Percentiles rank a stretch among this genome's conserved stretches.
phyloP scores from a whole-genome alignment of 64 coral and sea anemone species.

The Cladopsammia gracilis region DNA sequence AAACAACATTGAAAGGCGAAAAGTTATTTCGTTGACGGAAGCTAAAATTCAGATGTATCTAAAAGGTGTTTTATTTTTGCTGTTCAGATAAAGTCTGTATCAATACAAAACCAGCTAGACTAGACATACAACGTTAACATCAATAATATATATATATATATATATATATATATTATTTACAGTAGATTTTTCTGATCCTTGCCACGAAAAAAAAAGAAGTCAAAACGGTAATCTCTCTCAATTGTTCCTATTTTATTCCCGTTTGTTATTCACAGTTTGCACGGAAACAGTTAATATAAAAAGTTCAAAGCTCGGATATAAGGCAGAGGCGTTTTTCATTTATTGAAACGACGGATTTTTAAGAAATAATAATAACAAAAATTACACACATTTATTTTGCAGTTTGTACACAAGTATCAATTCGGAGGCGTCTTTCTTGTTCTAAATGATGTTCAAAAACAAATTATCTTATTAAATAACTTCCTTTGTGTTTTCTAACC shows the following conservation, averaged over 20 bases:
- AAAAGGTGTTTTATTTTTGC: background rate
- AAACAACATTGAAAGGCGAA: background rate
- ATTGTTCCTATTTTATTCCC: background rate
- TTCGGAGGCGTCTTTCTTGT: background rate
- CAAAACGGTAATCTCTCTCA: too few species aligned
- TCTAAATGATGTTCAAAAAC: background rate
- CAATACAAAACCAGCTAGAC: background rate
- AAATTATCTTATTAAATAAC: background rate
- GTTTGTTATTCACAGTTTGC: background rate
- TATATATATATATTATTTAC: background rate
- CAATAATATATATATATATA: too few species aligned
- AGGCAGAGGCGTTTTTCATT: background rate
- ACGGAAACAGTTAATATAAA: background rate
- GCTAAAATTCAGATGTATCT: background rate
- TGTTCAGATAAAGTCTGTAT: background rate
- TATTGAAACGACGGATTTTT: background rate
- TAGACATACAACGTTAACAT: too few species aligned
- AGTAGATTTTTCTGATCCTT: background rate
- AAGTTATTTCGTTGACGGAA: slow-evolving; percentile 31
- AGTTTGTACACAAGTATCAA: too few species aligned
- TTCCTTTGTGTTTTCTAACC: background rate
- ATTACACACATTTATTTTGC: slow-evolving; percentile 3
- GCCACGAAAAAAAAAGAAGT: too few species aligned
- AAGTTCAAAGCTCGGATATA: background rate
- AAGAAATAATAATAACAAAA: background rate